Conservation (phyloP, 2,888 invertebrate species). For the Drosophila percnosoma region DNA sequence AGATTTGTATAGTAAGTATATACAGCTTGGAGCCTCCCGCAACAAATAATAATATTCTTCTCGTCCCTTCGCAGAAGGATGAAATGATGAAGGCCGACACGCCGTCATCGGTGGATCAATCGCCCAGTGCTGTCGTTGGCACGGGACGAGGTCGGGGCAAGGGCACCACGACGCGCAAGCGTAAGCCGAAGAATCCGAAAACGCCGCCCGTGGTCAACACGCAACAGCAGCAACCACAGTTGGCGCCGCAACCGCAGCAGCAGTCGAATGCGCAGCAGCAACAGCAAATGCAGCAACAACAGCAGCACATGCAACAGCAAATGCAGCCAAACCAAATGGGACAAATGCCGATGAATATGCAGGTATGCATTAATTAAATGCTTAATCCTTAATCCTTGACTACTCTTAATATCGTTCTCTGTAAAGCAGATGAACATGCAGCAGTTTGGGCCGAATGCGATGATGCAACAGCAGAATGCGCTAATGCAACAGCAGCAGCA, state of each 20-base stretch:
- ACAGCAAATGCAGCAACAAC: constrained; percentile 84
- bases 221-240: constrained; percentile 82
- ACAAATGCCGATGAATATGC: constrained; percentile 85
- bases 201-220: constrained; percentile 83
- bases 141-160: constrained; percentile 83
- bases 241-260: constrained; percentile 75
- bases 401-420: neutral
- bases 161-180: constrained; percentile 83
- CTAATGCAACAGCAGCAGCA: constrained; percentile 85
- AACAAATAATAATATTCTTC: neutral
- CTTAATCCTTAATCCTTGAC: neutral
- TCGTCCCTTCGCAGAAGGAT: constrained; percentile 85
- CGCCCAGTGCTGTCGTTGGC: constrained; percentile 83
- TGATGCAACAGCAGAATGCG: constrained; percentile 61
- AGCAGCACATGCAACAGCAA: constrained; percentile 81
- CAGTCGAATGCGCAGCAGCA: constrained; percentile 83
- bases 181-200: constrained; percentile 85
- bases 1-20: constrained; percentile 83
- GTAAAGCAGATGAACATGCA: constrained; percentile 84
- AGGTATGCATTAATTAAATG: constrained; percentile 60
- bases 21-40: too few species aligned
- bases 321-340: constrained; percentile 82
- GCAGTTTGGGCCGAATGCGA: constrained; percentile 82
- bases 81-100: constrained; percentile 88
- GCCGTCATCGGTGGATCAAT: constrained; percentile 85